phyloP scores from a whole-genome alignment of 2,113 vertebrate species.

The Columba livia region DNA sequence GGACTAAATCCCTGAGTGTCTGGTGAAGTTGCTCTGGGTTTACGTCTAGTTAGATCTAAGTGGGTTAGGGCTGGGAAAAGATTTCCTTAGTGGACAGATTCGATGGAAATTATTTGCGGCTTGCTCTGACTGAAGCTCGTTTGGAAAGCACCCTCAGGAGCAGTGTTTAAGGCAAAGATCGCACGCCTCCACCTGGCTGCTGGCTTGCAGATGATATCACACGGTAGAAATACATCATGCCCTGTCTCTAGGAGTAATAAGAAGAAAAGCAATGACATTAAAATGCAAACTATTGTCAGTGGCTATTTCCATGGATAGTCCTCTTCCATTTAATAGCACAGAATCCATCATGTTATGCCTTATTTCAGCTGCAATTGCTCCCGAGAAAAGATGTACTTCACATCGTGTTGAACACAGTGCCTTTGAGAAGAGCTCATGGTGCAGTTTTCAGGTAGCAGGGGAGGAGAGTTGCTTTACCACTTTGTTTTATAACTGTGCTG shows the following conservation, averaged over 20 bases:
- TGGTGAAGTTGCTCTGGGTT: background rate
- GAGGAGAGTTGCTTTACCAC: background rate
- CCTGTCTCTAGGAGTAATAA: background rate
- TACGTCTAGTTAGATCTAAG: background rate
- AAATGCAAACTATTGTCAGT: background rate
- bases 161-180: background rate
- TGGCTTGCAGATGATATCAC: fast-evolving
- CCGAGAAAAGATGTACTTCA: constrained; percentile 5
- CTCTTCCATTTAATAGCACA: constrained; percentile 1
- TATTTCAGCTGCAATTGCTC: constrained; percentile 42
- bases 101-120: background rate
- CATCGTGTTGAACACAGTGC: background rate
- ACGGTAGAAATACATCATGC: background rate
- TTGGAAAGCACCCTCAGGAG: background rate
- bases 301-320: background rate
- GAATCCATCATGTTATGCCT: constrained; percentile 13
- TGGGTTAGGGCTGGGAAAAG: background rate
- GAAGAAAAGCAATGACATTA: background rate
- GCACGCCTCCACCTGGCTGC: background rate
- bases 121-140: fast-evolving
- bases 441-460: background rate
- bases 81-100: background rate
- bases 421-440: background rate
- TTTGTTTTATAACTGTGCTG: background rate
- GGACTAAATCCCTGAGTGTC: background rate